Conservation (phyloP, 2,888 invertebrate genomes). For the Drosophila limbata region DNA sequence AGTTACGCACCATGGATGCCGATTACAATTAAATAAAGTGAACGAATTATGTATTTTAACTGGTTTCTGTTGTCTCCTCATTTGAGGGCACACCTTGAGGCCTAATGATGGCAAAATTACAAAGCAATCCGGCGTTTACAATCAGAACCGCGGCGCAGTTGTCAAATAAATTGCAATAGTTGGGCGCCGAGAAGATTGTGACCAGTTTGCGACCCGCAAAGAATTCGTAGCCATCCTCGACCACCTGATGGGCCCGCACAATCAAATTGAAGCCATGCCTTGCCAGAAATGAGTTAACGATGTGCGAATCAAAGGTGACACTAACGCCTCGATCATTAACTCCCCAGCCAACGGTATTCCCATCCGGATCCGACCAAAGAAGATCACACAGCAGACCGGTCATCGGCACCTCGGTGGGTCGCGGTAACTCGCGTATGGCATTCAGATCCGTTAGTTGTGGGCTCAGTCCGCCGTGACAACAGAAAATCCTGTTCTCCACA, state of each 20-base stretch:
- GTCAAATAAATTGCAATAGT: constrained; percentile 41
- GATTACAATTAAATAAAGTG: constrained; percentile 55
- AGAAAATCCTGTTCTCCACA: constrained; percentile 33
- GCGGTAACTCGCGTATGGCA: constrained; percentile 13
- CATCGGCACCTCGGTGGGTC: constrained; percentile 31
- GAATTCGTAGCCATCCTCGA: constrained; percentile 48
- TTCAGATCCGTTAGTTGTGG: constrained; percentile 19
- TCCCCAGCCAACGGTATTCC: not conserved
- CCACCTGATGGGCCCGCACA: constrained; percentile 43
- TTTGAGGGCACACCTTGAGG: not conserved
- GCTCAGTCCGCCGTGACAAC: constrained; percentile 45
- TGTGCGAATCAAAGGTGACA: constrained; percentile 12
- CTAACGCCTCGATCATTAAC: constrained; percentile 33
- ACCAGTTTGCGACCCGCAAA: constrained; percentile 30
- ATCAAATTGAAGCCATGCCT: constrained; percentile 26
- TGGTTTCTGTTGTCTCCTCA: not conserved
- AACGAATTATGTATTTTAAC: constrained; percentile 45
- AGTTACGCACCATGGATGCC: constrained; percentile 34
- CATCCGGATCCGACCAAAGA: constrained; percentile 41
- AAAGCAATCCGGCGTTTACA: constrained; percentile 7
- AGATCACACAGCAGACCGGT: constrained; percentile 37
- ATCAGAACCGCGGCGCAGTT: constrained; percentile 27
- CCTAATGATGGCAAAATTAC: constrained; percentile 27
- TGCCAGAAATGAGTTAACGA: constrained; percentile 12
- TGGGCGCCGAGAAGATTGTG: constrained; percentile 46